These are phyloP conservation scores for Lophochroa leadbeateri DNA, from an alignment of 2,113 vertebrate genomes.

Conservation along the genomic window DNA sequence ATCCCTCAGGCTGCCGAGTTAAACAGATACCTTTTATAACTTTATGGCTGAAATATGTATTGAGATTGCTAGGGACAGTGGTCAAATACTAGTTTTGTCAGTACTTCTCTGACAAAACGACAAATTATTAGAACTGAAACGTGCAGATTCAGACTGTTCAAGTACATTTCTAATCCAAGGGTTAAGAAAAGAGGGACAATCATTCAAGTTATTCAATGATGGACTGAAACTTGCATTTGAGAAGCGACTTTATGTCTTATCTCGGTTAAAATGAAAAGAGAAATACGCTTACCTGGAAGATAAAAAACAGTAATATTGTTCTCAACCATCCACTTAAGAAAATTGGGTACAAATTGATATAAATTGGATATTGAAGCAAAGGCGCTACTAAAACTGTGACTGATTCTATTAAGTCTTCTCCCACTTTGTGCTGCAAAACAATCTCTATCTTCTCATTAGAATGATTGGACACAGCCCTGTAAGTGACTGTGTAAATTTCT, in stretches of 20 bases:
- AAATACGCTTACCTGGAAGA: not conserved
- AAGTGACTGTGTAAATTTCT: not conserved
- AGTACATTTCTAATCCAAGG: not conserved
- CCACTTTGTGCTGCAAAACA: not conserved
- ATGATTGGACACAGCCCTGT: not conserved
- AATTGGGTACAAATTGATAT: not conserved
- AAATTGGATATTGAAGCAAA: conserved; percentile 7
- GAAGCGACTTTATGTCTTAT: not conserved
- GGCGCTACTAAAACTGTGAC: not conserved
- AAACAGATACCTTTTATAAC: not conserved
- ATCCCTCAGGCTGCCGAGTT: not conserved
- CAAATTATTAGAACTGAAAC: not conserved
- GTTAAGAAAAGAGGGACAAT: not conserved
- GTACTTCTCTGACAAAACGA: not conserved
- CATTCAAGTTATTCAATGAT: not conserved
- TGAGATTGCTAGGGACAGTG: not conserved
- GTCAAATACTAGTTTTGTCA: not conserved
- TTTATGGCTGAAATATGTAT: not conserved
- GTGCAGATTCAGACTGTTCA: not conserved
- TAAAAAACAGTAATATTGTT: not conserved
- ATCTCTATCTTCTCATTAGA: not conserved
- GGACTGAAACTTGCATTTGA: not conserved
- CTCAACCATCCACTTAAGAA: conserved; percentile 16
- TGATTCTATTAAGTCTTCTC: conserved; percentile 5
- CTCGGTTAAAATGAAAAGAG: not conserved